A percentile compares a stretch with the other conserved stretches of the same genome.
Evolutionary conservation across 2,113 vertebrate genomes (phyloP).

Genomic region (Gavialis gangeticus): DNA sequence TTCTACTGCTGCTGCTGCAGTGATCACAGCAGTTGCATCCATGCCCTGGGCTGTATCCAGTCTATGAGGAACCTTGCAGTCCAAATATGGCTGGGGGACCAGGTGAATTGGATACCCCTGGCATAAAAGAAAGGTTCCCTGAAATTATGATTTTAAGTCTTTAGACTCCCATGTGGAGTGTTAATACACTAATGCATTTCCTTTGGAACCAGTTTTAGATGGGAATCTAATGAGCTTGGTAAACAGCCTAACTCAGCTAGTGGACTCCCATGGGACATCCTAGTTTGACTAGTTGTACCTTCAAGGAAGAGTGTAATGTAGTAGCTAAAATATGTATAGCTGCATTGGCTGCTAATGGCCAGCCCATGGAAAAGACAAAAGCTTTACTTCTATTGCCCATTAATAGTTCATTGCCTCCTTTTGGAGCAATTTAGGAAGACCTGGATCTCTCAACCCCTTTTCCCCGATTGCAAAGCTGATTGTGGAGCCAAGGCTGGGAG

Average conservation of each 20-base stretch:
- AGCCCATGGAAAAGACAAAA: background rate
- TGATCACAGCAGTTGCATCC: too few species aligned
- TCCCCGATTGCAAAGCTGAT: too few species aligned
- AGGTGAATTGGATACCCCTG: too few species aligned
- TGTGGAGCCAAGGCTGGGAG: too few species aligned
- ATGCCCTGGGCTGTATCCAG: too few species aligned
- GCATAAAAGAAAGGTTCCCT: background rate
- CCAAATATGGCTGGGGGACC: too few species aligned
- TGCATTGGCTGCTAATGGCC: background rate
- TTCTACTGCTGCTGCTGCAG: too few species aligned
- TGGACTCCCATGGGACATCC: background rate
- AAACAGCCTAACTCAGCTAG: background rate
- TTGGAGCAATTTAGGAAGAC: too few species aligned
- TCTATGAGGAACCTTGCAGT: too few species aligned
- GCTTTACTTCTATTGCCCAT: background rate
- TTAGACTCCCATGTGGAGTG: background rate
- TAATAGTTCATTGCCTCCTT: too few species aligned
- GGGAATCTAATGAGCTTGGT: background rate
- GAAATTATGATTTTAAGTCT: background rate
- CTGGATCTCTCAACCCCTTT: too few species aligned
- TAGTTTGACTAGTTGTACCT: background rate
- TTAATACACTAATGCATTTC: background rate
- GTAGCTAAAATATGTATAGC: background rate
- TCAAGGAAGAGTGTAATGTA: fast-evolving
- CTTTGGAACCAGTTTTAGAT: background rate